Base-by-base conservation (phyloP, 2,113 vertebrate genomes). In the Quiscalus mexicanus region DNA sequence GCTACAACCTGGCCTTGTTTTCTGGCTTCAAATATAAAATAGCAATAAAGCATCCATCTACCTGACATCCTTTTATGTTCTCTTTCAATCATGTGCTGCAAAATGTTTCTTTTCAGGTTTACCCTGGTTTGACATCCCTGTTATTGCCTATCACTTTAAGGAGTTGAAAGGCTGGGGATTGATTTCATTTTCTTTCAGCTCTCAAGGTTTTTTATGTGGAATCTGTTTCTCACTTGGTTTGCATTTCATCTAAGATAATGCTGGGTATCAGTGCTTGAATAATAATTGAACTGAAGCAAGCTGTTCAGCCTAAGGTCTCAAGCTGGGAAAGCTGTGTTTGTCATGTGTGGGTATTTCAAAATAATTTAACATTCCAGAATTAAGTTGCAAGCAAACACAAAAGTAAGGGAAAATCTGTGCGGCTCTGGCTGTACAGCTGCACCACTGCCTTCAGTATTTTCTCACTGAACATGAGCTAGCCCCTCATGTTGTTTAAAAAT, bases 61-160 rank as follows among this genome's bases (percentile, higher is more conserved):
- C 67, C 85, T 97, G 97, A 97, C 97, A 97, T 96, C 73, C 79
- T 97, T 98, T 97, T 97, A 98, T 97, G 88, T 88, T 97, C 86
- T 89, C 91, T 97, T 97, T 98, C 97, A 97, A 42, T 98, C 96
- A 96, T 24, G 76, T 35, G 21, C 86, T 7, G 13, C 95, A 93
- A 92, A 95, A 89, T 92, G 52, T 85, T 87, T 94, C 87, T 91
- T 93, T 97, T 95, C 83, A 92, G 82, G 94, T 94, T 97, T 97
- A 95, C 84, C 94, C 89, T 90, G 84, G 79, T 96, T 97, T 97
- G 88, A 93, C 94, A 97, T 94, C 68, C 95, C 90, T 96, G 94
- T 96, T 97, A 97, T 94, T 96, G 90, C 93, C 88, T 96, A 91
- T 97, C 91, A 89, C 91, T 96, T 97, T 95, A 95, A 96, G 89